phyloP scores from a whole-genome alignment of 2,113 vertebrate species.

The Rhinolophus ferrumequinum region DNA sequence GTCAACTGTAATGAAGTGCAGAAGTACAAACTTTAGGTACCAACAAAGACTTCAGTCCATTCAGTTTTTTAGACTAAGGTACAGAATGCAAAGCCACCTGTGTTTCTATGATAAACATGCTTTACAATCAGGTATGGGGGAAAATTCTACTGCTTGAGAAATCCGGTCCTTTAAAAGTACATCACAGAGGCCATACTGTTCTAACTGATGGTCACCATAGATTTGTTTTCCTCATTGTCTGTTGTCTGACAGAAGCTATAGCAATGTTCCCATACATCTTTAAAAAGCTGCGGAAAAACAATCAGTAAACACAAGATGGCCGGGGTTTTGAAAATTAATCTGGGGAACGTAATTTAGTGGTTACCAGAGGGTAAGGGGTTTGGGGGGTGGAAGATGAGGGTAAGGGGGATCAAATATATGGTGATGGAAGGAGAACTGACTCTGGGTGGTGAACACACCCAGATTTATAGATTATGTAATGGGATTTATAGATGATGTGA shows the following conservation, averaged over 20 bases:
- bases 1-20: not conserved
- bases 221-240: not conserved
- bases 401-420: too few species aligned
- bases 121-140: not conserved
- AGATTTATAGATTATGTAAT: too few species aligned
- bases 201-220: not conserved
- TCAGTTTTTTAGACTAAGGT: not conserved
- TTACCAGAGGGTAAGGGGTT: too few species aligned
- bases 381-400: too few species aligned
- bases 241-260: not conserved
- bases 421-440: too few species aligned
- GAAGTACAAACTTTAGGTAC: not conserved
- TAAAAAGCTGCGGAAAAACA: not conserved
- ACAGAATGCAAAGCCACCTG: not conserved
- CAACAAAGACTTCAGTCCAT: not conserved
- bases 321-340: too few species aligned
- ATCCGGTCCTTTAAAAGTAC: not conserved
- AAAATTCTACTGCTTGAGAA: conserved; percentile 5
- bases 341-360: too few species aligned
- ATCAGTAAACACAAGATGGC: too few species aligned
- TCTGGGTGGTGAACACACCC: too few species aligned
- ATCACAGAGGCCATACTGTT: not conserved
- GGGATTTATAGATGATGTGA: too few species aligned
- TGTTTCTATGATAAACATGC: not conserved
- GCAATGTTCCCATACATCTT: not conserved